These are phyloP conservation scores for Sweltsa coloradensis DNA, from an alignment of 1,140 invertebrate genomes.

Conservation along the genomic window DNA sequence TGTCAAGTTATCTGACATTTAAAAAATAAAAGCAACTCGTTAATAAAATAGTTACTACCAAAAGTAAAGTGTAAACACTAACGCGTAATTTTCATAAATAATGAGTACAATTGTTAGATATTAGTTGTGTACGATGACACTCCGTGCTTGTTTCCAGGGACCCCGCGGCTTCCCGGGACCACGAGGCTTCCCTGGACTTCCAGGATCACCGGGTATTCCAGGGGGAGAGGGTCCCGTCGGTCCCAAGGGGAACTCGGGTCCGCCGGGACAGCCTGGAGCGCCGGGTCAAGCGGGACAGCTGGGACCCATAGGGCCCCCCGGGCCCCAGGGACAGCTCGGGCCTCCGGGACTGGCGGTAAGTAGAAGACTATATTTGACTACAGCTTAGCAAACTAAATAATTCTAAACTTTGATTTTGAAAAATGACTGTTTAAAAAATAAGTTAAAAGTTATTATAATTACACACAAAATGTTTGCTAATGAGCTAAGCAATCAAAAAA, in stretches of 20 bases:
- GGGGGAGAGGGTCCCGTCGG: conserved; percentile 60
- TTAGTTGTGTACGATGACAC: neutral
- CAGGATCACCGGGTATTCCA: conserved; percentile 61
- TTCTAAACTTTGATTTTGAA: no score
- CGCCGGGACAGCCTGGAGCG: conserved; percentile 50
- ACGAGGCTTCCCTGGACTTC: conserved; percentile 61
- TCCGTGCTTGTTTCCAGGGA: no score
- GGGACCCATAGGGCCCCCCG: conserved; percentile 50
- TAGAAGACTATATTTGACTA: no score
- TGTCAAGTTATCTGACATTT: no score
- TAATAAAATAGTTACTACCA: conserved; percentile 8
- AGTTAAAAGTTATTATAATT: no score
- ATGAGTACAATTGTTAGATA: conserved; percentile 2
- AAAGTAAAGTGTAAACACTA: no score
- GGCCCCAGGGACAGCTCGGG: conserved; percentile 51
- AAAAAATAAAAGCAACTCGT: conserved; percentile 5
- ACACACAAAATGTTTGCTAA: no score
- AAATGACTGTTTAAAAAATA: no score
- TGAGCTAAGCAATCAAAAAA: no score
- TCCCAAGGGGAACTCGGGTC: conserved; percentile 55
- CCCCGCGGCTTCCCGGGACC: conserved; percentile 68
- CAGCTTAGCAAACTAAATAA: no score
- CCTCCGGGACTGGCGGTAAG: conserved; percentile 53
- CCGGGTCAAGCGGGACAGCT: conserved; percentile 51
- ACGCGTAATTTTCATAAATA: no score